Percentiles rank a stretch among this genome's conserved stretches.
These are phyloP conservation scores for Polyommatus iphigenia DNA, from an alignment of 2,888 invertebrate species.

Conservation along the genomic window DNA sequence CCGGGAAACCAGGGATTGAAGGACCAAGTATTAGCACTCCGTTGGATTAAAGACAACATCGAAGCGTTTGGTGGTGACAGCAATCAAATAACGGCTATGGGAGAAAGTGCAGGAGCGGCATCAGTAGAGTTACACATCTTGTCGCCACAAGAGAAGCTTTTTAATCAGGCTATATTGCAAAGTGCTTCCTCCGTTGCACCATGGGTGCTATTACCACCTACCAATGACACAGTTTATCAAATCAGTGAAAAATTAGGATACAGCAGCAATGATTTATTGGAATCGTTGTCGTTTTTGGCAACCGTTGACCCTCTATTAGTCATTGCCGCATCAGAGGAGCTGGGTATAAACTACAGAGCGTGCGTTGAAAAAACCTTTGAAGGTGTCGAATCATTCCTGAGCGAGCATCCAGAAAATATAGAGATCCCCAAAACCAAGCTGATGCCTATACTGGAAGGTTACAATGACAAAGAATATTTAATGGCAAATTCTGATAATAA, in stretches of 20 bases:
- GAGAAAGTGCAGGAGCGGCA: constrained; percentile 55
- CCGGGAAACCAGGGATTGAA: constrained; percentile 60
- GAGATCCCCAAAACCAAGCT: not conserved
- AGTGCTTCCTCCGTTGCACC: constrained; percentile 49
- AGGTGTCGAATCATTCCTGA: constrained; percentile 20
- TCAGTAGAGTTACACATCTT: constrained; percentile 53
- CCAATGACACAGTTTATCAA: not conserved
- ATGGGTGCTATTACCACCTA: not conserved
- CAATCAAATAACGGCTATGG: constrained; percentile 53
- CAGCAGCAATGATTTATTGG: not conserved
- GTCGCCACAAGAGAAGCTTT: constrained; percentile 50
- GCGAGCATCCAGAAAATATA: constrained; percentile 8
- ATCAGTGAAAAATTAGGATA: constrained; percentile 27
- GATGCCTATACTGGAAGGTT: constrained; percentile 20
- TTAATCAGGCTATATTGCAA: constrained; percentile 53
- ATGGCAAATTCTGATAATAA: not conserved
- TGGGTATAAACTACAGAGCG: not conserved
- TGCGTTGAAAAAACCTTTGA: constrained; percentile 28
- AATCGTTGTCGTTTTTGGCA: constrained; percentile 7
- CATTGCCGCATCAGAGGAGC: not conserved
- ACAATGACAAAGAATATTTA: constrained; percentile 11
- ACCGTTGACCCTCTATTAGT: not conserved
- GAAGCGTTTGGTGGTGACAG: constrained; percentile 56
- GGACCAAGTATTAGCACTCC: constrained; percentile 54
- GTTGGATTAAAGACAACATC: constrained; percentile 58